phyloP scores from a whole-genome alignment of 2,113 vertebrate genomes.

The Myiozetetes cayanensis region DNA sequence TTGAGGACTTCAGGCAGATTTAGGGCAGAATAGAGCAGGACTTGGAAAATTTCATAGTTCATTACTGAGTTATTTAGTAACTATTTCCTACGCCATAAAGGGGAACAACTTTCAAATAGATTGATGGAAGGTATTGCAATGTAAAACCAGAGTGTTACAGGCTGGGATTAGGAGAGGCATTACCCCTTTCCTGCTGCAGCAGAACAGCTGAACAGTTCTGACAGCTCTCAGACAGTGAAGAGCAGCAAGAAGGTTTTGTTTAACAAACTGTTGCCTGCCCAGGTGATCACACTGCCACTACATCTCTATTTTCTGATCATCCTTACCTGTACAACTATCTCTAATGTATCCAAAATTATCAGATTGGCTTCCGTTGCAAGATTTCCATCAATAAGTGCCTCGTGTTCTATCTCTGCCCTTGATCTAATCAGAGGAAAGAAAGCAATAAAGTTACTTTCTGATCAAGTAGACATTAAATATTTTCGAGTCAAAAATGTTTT shows the following conservation, averaged over 20 bases:
- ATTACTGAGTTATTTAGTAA: background rate
- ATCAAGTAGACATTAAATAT: background rate
- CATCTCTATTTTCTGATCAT: background rate
- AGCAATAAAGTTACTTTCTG: constrained; percentile 8
- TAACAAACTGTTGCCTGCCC: background rate
- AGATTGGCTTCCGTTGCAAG: constrained; percentile 97
- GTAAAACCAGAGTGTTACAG: background rate
- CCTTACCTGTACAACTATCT: constrained; percentile 94
- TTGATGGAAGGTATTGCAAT: background rate
- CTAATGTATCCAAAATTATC: constrained; percentile 94
- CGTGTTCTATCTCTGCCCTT: constrained; percentile 95
- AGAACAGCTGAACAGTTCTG: background rate
- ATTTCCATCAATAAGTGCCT: constrained; percentile 97
- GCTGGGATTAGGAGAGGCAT: background rate
- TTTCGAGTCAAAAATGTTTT: background rate
- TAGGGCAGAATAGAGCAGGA: no score
- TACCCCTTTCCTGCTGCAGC: background rate
- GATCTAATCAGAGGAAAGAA: constrained; percentile 78
- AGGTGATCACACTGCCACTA: background rate
- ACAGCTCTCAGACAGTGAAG: background rate
- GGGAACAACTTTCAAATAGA: background rate
- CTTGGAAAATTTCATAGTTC: background rate
- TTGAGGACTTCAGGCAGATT: background rate
- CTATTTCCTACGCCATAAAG: background rate
- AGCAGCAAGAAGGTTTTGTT: background rate